Conservation (phyloP, 1,140 invertebrate genomes). For the Bombus superbus region DNA sequence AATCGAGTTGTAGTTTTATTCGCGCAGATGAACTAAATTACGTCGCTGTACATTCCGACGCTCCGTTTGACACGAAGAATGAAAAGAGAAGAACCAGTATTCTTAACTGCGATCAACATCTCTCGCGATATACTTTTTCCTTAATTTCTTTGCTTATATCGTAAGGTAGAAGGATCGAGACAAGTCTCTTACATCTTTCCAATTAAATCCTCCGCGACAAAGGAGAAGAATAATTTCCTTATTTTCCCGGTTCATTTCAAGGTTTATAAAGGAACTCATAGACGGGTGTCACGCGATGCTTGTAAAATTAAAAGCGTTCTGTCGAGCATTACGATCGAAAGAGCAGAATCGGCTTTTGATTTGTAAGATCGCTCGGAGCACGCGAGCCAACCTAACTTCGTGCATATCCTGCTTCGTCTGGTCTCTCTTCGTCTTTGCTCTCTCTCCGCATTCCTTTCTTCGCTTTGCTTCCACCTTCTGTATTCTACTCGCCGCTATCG, state of each 20-base stretch:
- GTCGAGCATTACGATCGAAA: background rate
- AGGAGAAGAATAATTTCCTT: background rate
- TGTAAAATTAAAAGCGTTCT: slow-evolving; percentile 36
- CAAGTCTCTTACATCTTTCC: background rate
- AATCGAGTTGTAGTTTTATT: too few species aligned
- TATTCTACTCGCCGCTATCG: slow-evolving; percentile 25
- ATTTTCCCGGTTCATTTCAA: background rate
- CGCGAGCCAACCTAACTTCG: slow-evolving; percentile 15
- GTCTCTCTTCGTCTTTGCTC: background rate
- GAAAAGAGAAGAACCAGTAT: too few species aligned
- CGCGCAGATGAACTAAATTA: too few species aligned
- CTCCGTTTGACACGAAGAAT: too few species aligned
- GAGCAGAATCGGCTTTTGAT: slow-evolving; percentile 37
- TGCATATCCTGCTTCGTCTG: slow-evolving; percentile 1
- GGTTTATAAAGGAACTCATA: background rate
- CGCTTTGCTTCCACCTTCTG: slow-evolving; percentile 12
- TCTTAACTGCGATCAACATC: too few species aligned
- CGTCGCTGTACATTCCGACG: too few species aligned
- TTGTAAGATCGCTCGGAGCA: slow-evolving; percentile 46
- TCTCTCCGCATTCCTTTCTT: background rate
- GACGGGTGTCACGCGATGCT: slow-evolving; percentile 13
- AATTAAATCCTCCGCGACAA: background rate
- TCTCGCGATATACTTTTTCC: background rate
- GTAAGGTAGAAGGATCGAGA: background rate
- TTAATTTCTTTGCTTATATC: background rate